phyloP scores from a whole-genome alignment of 2,113 vertebrate genomes.

The Opisthocomus hoazin region DNA sequence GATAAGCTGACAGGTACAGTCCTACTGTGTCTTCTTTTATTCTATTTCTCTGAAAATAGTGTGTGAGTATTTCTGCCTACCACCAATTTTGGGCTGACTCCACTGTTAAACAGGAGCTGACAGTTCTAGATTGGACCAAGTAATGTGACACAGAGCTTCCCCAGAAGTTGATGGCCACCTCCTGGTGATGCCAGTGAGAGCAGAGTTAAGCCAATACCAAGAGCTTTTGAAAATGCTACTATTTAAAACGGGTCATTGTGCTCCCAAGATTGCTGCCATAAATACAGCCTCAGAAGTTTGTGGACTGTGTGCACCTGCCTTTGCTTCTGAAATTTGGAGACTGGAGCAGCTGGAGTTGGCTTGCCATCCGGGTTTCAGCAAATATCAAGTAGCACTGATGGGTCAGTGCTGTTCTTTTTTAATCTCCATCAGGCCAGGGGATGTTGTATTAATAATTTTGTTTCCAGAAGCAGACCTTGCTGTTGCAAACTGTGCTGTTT shows the following conservation, averaged over 20 bases:
- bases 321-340: neutral
- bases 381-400: neutral
- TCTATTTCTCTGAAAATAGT: neutral
- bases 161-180: neutral
- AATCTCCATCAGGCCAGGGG: neutral
- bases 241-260: slow-evolving; percentile 12
- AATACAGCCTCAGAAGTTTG: neutral
- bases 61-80: neutral
- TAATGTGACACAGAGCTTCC: neutral
- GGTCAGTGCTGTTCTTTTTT: neutral
- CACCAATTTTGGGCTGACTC: neutral
- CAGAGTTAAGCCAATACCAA: slow-evolving; percentile 4
- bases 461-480: neutral
- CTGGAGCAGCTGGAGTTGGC: neutral
- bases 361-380: neutral
- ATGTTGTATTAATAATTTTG: neutral
- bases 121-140: neutral
- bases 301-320: neutral
- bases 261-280: neutral
- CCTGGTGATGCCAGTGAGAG: slow-evolving; percentile 8
- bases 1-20: neutral
- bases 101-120: neutral
- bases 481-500: neutral
- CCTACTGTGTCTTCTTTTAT: neutral
- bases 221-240: neutral